Evolutionary conservation across 2,888 invertebrate species (phyloP).

Genomic region (Aplocera efformata): DNA sequence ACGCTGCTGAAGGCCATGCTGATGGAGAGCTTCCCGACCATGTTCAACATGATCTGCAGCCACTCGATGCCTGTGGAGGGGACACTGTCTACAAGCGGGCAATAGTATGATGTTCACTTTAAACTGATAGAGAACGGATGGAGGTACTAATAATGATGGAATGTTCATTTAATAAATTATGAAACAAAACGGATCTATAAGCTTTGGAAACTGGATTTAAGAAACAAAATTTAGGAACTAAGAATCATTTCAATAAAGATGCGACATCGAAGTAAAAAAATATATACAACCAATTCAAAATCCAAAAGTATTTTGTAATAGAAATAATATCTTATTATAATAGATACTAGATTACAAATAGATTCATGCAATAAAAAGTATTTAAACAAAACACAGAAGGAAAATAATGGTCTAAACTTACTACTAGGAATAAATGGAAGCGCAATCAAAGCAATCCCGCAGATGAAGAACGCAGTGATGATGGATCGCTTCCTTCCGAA

Average conservation of each 20-base stretch:
- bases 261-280: too few species aligned
- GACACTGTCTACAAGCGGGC: conserved; percentile 17
- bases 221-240: too few species aligned
- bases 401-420: conserved; percentile 41
- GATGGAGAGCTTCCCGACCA: conserved; percentile 72
- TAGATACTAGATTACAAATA: too few species aligned
- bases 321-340: too few species aligned
- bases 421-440: conserved; percentile 80
- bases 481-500: conserved; percentile 81
- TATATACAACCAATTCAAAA: too few species aligned
- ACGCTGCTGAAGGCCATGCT: conserved; percentile 73
- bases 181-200: too few species aligned
- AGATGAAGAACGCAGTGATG: conserved; percentile 78
- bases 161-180: too few species aligned
- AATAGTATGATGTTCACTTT: background rate
- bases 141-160: too few species aligned
- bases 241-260: too few species aligned
- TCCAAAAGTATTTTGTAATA: too few species aligned
- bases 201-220: too few species aligned
- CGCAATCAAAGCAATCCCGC: conserved; percentile 76
- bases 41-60: conserved; percentile 71
- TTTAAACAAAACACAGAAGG: background rate
- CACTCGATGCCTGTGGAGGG: conserved; percentile 54
- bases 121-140: too few species aligned
- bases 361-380: background rate